These are phyloP conservation scores for Brachionus paranguensis DNA, from an alignment of 1,140 invertebrate species.

Conservation along the genomic window DNA sequence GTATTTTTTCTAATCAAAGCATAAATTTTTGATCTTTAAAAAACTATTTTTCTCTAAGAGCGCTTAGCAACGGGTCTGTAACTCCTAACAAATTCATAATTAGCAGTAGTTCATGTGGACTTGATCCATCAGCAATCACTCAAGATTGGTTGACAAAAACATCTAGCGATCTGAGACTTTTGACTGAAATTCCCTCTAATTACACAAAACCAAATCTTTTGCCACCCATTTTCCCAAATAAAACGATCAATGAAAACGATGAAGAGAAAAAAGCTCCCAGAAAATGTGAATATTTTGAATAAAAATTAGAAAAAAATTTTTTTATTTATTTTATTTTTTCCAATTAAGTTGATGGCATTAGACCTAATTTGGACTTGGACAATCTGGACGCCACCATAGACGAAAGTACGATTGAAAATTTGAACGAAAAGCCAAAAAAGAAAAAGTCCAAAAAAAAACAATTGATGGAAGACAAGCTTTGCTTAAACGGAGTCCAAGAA, in stretches of 20 bases:
- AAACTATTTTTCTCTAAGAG: neutral
- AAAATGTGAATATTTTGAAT: neutral
- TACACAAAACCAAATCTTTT: neutral
- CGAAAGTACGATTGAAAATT: constrained; percentile 15
- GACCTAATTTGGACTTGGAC: neutral
- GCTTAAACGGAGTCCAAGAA: neutral
- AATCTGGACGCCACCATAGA: neutral
- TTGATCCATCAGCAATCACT: neutral
- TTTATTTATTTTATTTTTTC: neutral
- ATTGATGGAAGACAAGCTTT: neutral
- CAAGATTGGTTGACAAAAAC: neutral
- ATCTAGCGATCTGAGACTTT: neutral
- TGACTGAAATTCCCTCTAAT: neutral
- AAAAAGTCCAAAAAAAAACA: constrained; percentile 27
- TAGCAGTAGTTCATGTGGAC: constrained; percentile 15
- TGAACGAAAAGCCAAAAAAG: neutral
- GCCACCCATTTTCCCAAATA: neutral
- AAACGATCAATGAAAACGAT: neutral
- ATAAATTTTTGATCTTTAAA: neutral
- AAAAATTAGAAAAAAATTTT: neutral
- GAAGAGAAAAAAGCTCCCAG: neutral
- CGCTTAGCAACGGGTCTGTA: neutral
- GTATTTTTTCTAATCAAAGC: neutral
- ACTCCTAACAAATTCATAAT: constrained; percentile 24
- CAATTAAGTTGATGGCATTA: neutral